These are phyloP conservation scores for Napeogenes inachia DNA, from an alignment of 2,888 invertebrate genomes.

Conservation along the genomic window DNA sequence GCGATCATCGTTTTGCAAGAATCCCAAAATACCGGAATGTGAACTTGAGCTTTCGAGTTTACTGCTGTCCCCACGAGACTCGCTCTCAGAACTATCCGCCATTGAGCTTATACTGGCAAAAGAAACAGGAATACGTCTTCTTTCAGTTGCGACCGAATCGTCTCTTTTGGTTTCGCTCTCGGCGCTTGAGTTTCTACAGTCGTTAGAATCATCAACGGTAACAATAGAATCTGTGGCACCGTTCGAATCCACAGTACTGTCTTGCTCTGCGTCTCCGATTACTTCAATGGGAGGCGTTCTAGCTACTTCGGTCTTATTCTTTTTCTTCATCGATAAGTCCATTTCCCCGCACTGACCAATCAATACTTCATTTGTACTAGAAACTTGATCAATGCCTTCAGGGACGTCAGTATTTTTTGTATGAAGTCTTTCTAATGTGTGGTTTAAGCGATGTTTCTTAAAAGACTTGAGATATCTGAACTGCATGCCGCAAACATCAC, in stretches of 20 bases:
- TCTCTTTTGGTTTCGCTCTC: conserved; percentile 62
- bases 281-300: conserved; percentile 71
- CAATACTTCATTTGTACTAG: conserved; percentile 83
- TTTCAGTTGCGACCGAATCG: conserved; percentile 47
- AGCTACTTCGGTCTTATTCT: conserved; percentile 57
- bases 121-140: conserved; percentile 64
- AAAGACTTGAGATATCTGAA: conserved; percentile 93
- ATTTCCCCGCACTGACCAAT: conserved; percentile 76
- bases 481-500: conserved; percentile 95
- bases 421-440: conserved; percentile 89
- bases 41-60: conserved; percentile 76
- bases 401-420: conserved; percentile 78
- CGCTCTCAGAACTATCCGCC: conserved; percentile 73
- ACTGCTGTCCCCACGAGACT: conserved; percentile 62
- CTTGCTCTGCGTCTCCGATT: conserved; percentile 79
- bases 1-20: conserved; percentile 78
- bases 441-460: conserved; percentile 92
- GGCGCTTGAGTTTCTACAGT: conserved; percentile 63
- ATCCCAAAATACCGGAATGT: conserved; percentile 78
- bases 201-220: conserved; percentile 68
- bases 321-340: conserved; percentile 76
- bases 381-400: conserved; percentile 81
- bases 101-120: conserved; percentile 75
- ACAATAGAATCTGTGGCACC: conserved; percentile 70
- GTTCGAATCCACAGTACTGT: conserved; percentile 85